These are phyloP conservation scores for Drosophila melanosoma DNA, from an alignment of 2,888 invertebrate species.

Conservation along the genomic window DNA sequence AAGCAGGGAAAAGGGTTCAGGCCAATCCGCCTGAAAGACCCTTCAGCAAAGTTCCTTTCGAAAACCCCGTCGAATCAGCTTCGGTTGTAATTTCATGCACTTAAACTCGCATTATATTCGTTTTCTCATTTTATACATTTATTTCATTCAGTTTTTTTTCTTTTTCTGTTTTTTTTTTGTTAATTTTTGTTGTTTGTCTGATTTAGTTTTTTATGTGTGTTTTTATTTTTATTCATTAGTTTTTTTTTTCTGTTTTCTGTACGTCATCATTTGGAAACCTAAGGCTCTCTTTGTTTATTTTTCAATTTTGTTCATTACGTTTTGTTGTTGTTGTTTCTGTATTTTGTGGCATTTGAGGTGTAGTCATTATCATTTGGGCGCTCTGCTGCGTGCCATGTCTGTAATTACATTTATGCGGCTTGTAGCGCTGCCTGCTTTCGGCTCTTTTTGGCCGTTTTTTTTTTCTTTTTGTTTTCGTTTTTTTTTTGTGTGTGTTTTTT, in stretches of 20 bases:
- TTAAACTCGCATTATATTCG: slow-evolving; percentile 72
- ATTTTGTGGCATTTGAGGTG: slow-evolving; percentile 61
- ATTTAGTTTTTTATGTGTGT: slow-evolving; percentile 54
- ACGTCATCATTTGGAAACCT: slow-evolving; percentile 69
- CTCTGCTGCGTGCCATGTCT: slow-evolving; percentile 52
- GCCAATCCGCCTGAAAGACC: not conserved
- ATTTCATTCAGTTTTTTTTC: not conserved
- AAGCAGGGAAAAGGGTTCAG: slow-evolving; percentile 44
- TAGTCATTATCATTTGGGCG: slow-evolving; percentile 66
- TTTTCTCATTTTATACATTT: slow-evolving; percentile 9
- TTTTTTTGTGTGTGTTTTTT: not conserved
- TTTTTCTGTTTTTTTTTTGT: slow-evolving; percentile 40
- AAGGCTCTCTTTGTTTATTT: slow-evolving; percentile 56
- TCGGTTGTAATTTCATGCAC: slow-evolving; percentile 74
- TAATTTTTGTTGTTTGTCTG: slow-evolving; percentile 75
- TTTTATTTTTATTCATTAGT: slow-evolving; percentile 33
- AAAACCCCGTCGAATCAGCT: slow-evolving; percentile 19
- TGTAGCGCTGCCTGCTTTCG: slow-evolving; percentile 26
- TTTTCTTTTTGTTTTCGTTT: not conserved
- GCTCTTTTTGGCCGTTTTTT: slow-evolving; percentile 20
- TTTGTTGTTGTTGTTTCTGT: slow-evolving; percentile 14
- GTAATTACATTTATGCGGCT: slow-evolving; percentile 70
- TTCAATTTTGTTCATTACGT: slow-evolving; percentile 46
- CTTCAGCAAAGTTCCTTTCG: not conserved
- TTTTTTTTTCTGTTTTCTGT: slow-evolving; percentile 39